phyloP scores from a whole-genome alignment of 37 sponge, comb jelly and placozoan species.

The Oopsacas minuta region DNA sequence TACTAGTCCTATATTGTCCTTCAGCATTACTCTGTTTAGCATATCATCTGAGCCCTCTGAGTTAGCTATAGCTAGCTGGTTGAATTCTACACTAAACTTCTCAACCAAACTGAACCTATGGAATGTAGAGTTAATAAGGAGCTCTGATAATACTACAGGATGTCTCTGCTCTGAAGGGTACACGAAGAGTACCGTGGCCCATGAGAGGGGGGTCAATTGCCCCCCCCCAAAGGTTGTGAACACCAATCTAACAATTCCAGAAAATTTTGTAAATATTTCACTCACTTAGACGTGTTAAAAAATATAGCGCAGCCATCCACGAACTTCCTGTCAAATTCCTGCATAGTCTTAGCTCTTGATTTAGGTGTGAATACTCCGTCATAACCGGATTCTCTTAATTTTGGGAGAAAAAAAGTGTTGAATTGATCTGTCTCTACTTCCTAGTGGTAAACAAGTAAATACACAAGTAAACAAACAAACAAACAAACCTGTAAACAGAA shows the following conservation, averaged over 20 bases:
- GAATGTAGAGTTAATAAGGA: too few species aligned
- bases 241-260: too few species aligned
- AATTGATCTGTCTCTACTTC: slow-evolving; percentile 97
- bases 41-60: slow-evolving; percentile 81
- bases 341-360: slow-evolving; percentile 86
- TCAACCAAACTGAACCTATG: slow-evolving; percentile 65
- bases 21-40: slow-evolving; percentile 85
- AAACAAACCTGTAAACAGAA: slow-evolving; percentile 58
- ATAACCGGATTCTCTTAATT: slow-evolving; percentile 58
- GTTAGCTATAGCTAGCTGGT: slow-evolving; percentile 77
- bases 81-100: slow-evolving; percentile 75
- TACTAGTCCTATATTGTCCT: slow-evolving; percentile 82
- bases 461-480: background rate
- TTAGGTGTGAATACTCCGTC: slow-evolving; percentile 86
- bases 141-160: too few species aligned
- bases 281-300: slow-evolving; percentile 75
- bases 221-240: too few species aligned
- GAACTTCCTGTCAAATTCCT: slow-evolving; percentile 59
- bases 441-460: slow-evolving; percentile 24
- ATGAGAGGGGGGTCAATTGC: background rate
- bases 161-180: too few species aligned
- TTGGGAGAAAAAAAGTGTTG: slow-evolving; percentile 69
- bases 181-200: background rate
- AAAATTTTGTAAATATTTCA: too few species aligned
- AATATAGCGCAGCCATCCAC: slow-evolving; percentile 98